Evolutionary conservation across 2,113 vertebrate genomes (phyloP), one percentile per base, ranked within the genome.

Genomic region (Coryphaenoides rupestris): DNA sequence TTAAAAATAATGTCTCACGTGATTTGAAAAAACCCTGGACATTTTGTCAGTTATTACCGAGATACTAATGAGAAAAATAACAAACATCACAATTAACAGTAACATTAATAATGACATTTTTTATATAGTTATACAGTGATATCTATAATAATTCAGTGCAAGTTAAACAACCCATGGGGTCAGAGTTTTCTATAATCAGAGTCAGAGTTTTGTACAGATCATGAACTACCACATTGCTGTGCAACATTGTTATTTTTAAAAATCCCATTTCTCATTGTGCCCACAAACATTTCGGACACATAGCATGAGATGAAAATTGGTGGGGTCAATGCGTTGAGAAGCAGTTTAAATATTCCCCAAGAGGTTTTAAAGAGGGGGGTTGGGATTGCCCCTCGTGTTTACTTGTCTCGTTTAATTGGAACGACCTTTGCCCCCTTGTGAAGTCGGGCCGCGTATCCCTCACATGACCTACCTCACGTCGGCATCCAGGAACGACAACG

Each of bases 401-500:
- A 80, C 83, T 75, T n/a, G 76, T 86, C 78, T 86, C 71, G 81
- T 89, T 90, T 86, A 89, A 92, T 90, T 87, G 88, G 83, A 88
- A 86, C 86, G 88, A 82, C 89, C 87, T 85, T 68, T 89, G 88
- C 70, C 87, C 86, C 86, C 84, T 54, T 19, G 78, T 79, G 73
- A 84, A 84, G 78, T 74, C 65, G 75, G 67, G 79, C 76, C 19
- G 74, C 62, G 76, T 80, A 85, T 81, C 78, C 81, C 78, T 80
- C 80, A 76, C 82, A 80, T 76, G 78, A 88, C 90, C 79, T 88
- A 90, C 90, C 89, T 89, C 79, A 79, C 80, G 81, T 87, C 75
- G 79, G 85, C 86, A 77, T 78, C 86, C 75, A 85, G 81, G 77
- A 82, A 78, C 73, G 33, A 40, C 53, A 83, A 66, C 84, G 74